phyloP scores from a whole-genome alignment of 2,113 vertebrate species.

The Ivindomyrus marchei region DNA sequence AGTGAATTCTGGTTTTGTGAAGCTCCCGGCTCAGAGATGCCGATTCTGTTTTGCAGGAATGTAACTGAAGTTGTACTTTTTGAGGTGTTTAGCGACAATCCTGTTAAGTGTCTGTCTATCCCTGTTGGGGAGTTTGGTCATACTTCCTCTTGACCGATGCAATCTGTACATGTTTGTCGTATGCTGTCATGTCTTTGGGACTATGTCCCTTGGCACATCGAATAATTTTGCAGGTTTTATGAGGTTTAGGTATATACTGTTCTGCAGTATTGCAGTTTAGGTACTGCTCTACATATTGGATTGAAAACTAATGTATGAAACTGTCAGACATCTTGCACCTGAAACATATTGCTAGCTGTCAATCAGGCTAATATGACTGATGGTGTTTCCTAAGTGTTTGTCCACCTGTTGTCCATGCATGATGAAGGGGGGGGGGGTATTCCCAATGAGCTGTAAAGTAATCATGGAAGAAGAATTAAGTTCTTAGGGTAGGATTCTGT shows the following conservation, averaged over 20 bases:
- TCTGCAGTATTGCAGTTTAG: not conserved
- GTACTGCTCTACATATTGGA: not conserved
- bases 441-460: not conserved
- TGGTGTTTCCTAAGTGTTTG: not conserved
- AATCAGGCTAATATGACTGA: not conserved
- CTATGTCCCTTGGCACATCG: not conserved
- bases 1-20: not conserved
- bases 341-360: not conserved
- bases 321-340: not conserved
- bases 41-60: not conserved
- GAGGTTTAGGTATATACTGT: no score
- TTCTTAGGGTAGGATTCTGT: not conserved
- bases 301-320: not conserved
- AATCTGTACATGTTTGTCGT: not conserved
- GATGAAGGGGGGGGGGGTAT: not conserved
- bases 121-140: not conserved
- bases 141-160: not conserved
- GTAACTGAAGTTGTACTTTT: not conserved
- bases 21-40: not conserved
- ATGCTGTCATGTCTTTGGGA: not conserved
- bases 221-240: not conserved
- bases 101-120: not conserved
- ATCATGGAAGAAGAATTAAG: not conserved
- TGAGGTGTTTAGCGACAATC: not conserved
- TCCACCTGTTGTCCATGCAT: not conserved